Evolutionary conservation across 2,113 vertebrate genomes (phyloP).

Genomic region (Asarcornis scutulata): DNA sequence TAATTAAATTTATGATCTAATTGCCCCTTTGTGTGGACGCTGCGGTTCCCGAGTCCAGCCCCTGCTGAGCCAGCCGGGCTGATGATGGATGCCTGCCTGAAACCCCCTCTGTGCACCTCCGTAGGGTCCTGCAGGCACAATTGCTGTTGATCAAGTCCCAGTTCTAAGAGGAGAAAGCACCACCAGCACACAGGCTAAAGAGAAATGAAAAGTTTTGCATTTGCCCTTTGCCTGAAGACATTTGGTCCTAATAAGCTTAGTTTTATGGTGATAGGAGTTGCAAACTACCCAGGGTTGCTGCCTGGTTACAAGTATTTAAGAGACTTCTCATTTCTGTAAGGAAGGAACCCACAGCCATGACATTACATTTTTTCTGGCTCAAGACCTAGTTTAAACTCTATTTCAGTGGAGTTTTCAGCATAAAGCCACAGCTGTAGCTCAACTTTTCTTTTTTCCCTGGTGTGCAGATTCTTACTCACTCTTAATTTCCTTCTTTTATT

Average conservation of each 20-base stretch:
- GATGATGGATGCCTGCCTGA: background rate
- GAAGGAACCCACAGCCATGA: background rate
- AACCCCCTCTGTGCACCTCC: background rate
- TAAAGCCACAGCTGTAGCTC: background rate
- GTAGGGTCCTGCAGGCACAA: background rate
- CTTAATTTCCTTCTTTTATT: background rate
- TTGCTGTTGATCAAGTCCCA: background rate
- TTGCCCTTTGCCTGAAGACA: background rate
- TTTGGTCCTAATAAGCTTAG: background rate
- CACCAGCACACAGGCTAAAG: background rate
- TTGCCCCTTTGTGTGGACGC: background rate
- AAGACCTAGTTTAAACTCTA: background rate
- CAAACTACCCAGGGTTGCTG: background rate
- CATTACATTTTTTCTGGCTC: accelerated
- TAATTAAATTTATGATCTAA: background rate
- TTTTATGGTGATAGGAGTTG: background rate
- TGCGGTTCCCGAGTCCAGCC: background rate
- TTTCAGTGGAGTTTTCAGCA: background rate
- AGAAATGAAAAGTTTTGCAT: background rate
- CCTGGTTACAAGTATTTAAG: background rate
- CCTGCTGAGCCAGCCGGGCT: background rate
- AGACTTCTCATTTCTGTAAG: background rate
- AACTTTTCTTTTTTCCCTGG: background rate
- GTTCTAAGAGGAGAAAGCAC: background rate
- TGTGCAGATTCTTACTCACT: background rate